Percentiles rank a stretch among this genome's conserved stretches.
These are phyloP conservation scores for Scalopus aquaticus DNA, from an alignment of 2,113 vertebrate genomes.

Conservation along the genomic window DNA sequence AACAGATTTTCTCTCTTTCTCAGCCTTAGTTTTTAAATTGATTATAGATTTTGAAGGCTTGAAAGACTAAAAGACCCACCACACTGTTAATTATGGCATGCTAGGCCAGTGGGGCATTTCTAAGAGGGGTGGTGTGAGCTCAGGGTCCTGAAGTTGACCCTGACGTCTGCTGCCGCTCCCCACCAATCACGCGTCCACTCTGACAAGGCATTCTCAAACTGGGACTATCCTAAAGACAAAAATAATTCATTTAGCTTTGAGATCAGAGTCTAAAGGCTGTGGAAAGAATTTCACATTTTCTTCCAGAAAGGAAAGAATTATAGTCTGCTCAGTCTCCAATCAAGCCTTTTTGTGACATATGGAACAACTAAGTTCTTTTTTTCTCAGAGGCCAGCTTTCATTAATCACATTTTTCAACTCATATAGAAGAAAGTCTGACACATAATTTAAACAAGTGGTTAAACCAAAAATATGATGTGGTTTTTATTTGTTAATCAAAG, in stretches of 20 bases:
- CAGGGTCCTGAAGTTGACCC: not conserved
- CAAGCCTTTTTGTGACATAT: conserved; percentile 48
- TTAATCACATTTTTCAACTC: conserved; percentile 42
- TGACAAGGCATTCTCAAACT: not conserved
- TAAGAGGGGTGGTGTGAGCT: not conserved
- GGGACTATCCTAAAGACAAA: conserved; percentile 24
- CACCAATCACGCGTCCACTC: not conserved
- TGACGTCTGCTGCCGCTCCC: not conserved
- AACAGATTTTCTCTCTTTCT: not conserved
- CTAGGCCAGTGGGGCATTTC: not conserved
- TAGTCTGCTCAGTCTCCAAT: conserved; percentile 2
- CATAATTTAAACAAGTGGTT: conserved; percentile 35
- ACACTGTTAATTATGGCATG: not conserved
- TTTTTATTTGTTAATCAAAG: conserved; percentile 56
- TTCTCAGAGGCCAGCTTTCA: conserved; percentile 48
- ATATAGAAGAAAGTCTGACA: conserved; percentile 43
- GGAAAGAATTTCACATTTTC: conserved; percentile 52
- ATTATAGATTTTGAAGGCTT: conserved; percentile 4
- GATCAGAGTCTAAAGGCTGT: conserved; percentile 37
- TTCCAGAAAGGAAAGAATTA: conserved; percentile 55
- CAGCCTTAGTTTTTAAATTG: conserved; percentile 4
- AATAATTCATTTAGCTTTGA: conserved; percentile 58
- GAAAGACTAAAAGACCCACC: not conserved
- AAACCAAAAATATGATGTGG: conserved; percentile 12
- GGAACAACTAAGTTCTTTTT: conserved; percentile 54